Conservation (phyloP, 2,113 vertebrate genomes). For the Dicerorhinus sumatrensis region DNA sequence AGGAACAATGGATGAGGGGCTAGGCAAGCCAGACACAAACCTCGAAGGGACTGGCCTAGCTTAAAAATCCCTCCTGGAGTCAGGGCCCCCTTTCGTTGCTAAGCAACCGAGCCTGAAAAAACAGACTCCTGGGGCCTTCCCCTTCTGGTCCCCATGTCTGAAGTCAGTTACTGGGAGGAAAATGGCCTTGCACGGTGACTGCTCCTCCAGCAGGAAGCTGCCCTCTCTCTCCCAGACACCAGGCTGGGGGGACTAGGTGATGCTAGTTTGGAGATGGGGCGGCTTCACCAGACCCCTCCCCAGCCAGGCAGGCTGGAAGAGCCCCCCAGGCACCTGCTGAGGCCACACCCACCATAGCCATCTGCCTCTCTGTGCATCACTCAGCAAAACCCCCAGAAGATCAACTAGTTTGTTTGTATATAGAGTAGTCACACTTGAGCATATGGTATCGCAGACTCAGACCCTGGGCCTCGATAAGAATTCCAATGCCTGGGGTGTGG, state of each 20-base stretch:
- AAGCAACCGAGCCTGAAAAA: conserved; percentile 75
- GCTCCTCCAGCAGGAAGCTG: neutral
- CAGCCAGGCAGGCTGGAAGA: neutral
- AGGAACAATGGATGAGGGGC: conserved; percentile 41
- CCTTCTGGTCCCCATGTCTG: conserved; percentile 63
- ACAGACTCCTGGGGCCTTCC: conserved; percentile 63
- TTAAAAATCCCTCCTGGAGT: conserved; percentile 57
- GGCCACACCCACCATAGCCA: neutral
- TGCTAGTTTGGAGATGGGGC: neutral
- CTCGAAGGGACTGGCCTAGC: conserved; percentile 29
- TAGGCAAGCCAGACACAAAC: neutral
- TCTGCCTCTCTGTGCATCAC: neutral
- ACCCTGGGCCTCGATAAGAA: neutral
- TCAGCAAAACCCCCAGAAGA: conserved; percentile 58
- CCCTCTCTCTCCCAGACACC: neutral
- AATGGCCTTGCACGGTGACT: conserved; percentile 2
- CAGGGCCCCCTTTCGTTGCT: conserved; percentile 72
- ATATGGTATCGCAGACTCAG: conserved; percentile 51
- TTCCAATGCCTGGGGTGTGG: neutral
- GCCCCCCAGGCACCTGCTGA: neutral
- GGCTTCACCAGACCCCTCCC: neutral
- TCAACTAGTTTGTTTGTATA: conserved; percentile 72
- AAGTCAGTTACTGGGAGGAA: conserved; percentile 50
- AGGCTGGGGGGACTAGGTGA: neutral
- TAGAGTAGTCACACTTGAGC: conserved; percentile 34